Evolutionary conservation across 2,797 vertebrate genomes (phyloP).

Genomic region (Hozukius guyotensis): DNA sequence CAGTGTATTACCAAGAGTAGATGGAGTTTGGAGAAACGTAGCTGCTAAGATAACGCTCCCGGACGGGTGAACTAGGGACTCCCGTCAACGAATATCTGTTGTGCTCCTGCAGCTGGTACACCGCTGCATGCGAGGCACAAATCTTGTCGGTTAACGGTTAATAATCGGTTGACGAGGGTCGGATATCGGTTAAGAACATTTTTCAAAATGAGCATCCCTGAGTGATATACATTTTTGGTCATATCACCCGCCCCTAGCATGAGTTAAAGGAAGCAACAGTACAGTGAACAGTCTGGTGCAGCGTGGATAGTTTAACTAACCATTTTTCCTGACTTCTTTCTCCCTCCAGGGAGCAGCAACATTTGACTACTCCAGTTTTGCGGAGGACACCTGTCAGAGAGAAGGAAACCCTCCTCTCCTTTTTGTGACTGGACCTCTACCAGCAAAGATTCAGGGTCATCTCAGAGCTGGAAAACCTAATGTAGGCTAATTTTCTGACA

Average conservation of each 20-base stretch:
- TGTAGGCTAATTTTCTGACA: slow-evolving; percentile 73
- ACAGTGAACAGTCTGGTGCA: not conserved
- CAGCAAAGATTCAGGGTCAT: slow-evolving; percentile 80
- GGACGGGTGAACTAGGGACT: no score
- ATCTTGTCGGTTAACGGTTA: no score
- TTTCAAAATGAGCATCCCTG: no score
- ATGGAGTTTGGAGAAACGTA: no score
- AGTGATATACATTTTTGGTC: no score
- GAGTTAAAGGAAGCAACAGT: not conserved
- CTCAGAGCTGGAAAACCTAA: slow-evolving; percentile 75
- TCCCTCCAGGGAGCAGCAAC: slow-evolving; percentile 92
- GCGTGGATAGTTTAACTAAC: not conserved
- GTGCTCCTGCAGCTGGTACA: no score
- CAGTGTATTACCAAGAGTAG: no score
- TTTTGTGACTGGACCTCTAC: slow-evolving; percentile 87
- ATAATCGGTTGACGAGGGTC: no score
- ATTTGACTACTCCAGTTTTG: slow-evolving; percentile 89
- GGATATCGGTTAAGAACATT: no score
- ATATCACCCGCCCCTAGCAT: no score
- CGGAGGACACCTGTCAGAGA: slow-evolving; percentile 79
- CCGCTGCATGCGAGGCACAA: rapidly evolving
- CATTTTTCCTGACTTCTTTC: slow-evolving; percentile 10
- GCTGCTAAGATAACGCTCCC: no score
- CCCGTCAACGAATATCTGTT: no score
- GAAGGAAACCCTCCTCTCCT: slow-evolving; percentile 81